A percentile compares a stretch with the other conserved stretches of the same genome.
phyloP scores from a whole-genome alignment of 2,797 vertebrate genomes.

The Cichlasoma orientale region DNA sequence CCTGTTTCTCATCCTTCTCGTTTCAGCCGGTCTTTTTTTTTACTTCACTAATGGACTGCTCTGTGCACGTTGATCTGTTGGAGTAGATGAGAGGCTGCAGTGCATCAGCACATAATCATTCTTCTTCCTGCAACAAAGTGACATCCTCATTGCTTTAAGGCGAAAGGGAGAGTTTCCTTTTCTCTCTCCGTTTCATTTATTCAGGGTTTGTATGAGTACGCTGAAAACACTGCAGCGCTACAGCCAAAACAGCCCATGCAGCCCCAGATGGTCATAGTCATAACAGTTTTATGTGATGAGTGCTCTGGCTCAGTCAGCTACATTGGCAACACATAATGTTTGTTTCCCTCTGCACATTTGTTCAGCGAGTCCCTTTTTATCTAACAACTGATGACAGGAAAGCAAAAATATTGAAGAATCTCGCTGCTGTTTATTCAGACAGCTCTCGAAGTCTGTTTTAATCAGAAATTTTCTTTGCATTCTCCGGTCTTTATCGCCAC shows the following conservation, averaged over 20 bases:
- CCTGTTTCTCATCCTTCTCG: background rate
- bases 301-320: background rate
- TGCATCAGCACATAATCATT: background rate
- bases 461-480: background rate
- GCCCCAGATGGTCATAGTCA: slow-evolving; percentile 30
- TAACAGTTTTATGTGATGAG: slow-evolving; percentile 24
- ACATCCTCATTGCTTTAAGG: background rate
- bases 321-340: background rate
- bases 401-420: background rate
- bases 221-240: background rate
- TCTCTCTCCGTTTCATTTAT: background rate
- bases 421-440: background rate
- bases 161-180: background rate
- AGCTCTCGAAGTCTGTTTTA: background rate
- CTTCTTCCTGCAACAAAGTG: background rate
- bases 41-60: background rate
- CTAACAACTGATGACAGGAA: background rate
- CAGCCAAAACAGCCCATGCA: background rate
- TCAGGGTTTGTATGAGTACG: background rate
- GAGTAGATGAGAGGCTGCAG: background rate
- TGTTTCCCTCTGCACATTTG: slow-evolving; percentile 1
- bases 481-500: background rate
- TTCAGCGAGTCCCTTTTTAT: background rate
- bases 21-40: background rate
- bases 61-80: background rate